Conservation (phyloP, 2,113 vertebrate genomes). For the Collichthys lucidus region DNA sequence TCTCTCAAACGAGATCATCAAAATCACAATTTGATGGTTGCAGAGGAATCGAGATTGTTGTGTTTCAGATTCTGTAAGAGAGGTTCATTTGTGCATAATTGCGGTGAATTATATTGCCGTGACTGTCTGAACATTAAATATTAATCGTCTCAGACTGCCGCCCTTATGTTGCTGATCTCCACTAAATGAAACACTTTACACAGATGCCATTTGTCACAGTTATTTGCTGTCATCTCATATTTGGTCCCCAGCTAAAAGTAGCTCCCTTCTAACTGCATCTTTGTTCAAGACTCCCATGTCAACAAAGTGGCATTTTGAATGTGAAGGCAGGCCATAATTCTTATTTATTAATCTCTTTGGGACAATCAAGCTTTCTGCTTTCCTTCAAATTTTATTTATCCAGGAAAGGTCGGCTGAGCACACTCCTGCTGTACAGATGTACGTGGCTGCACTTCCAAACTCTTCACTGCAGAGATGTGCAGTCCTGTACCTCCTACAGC, state of each 20-base stretch:
- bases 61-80: slow-evolving; percentile 21
- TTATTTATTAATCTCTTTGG: slow-evolving; percentile 53
- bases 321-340: slow-evolving; percentile 35
- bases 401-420: slow-evolving; percentile 2
- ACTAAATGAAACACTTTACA: slow-evolving; percentile 63
- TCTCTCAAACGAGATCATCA: background rate
- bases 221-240: slow-evolving; percentile 68
- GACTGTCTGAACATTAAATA: slow-evolving; percentile 68
- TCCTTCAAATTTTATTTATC: slow-evolving; percentile 17
- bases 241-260: slow-evolving; percentile 41
- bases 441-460: background rate
- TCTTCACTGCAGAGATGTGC: slow-evolving; percentile 6
- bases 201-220: slow-evolving; percentile 69
- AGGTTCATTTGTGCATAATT: slow-evolving; percentile 56
- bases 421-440: background rate
- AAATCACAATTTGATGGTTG: background rate
- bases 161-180: slow-evolving; percentile 66
- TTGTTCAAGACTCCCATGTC: slow-evolving; percentile 31
- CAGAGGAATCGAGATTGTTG: slow-evolving; percentile 1
- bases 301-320: slow-evolving; percentile 54
- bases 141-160: slow-evolving; percentile 67
- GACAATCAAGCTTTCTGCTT: slow-evolving; percentile 48
- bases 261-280: slow-evolving; percentile 34
- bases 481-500: background rate
- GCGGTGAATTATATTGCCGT: slow-evolving; percentile 54